These are phyloP conservation scores for Siniperca knerii DNA, from an alignment of 2,113 vertebrate genomes.

Conservation along the genomic window DNA sequence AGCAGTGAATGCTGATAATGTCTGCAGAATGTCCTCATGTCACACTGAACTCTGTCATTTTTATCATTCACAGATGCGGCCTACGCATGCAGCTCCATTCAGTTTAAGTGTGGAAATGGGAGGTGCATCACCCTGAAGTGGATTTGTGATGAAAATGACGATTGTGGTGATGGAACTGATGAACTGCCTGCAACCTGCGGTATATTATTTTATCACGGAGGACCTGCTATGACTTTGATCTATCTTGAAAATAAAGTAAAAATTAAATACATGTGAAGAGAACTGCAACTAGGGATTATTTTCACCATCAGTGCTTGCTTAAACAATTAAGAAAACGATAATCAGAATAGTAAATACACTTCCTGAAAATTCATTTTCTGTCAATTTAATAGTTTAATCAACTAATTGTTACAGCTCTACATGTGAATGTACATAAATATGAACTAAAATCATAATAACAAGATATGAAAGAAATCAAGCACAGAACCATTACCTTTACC, in stretches of 20 bases:
- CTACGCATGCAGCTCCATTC: constrained; percentile 70
- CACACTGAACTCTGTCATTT: background rate
- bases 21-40: background rate
- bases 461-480: background rate
- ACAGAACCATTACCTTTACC: background rate
- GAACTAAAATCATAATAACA: background rate
- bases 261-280: background rate
- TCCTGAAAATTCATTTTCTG: background rate
- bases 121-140: constrained; percentile 86
- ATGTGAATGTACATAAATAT: background rate
- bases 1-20: constrained; percentile 32
- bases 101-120: constrained; percentile 86
- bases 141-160: constrained; percentile 87
- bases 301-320: background rate
- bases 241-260: background rate
- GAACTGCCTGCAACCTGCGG: constrained; percentile 84
- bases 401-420: background rate
- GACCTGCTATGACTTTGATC: background rate
- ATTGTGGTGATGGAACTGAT: constrained; percentile 88
- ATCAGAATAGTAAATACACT: background rate
- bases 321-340: background rate
- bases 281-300: background rate
- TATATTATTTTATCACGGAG: constrained; percentile 69
- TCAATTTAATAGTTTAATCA: background rate
- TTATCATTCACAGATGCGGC: constrained; percentile 62